Base-by-base conservation (phyloP, 1,140 invertebrate genomes). In the Hycleus cichorii region DNA sequence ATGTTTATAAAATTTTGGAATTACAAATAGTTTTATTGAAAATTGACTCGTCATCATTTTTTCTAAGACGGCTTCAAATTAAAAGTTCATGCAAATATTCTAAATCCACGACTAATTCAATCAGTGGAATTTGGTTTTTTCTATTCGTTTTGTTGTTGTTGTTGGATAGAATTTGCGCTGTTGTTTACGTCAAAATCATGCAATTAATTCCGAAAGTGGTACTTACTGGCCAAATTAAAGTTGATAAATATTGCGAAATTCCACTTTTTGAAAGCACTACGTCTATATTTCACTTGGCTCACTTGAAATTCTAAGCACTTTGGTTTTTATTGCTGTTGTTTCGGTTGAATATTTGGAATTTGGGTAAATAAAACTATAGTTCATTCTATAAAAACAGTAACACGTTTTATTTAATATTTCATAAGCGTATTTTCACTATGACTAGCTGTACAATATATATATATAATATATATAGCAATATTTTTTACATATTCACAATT, bases 361-460 rank as follows among this genome's bases (percentile, higher is more conserved):
- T 32, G 32, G 32, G 32, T 32, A 59, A 70, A 67, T 59, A 67
- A 71, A 71, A 71, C 69, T 50, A 66, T 32, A 32, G 55, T 65
- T 69, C 49, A 69, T 71, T 71, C 69, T 72, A 72, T 72, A 72
- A 72, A 72, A 72, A 72, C 70, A 72, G 67, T 72, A 72, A 72
- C 70, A 72, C 69, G 64, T 69, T 71, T 71, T 70, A 70, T 71
- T 68, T 59, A 32, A 68, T 71, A 69, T 69, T 69, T 71, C 71
- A 65, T 73, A 73, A 73, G 72, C 72, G 72, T 73, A 73, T 71
- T 68, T 71, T 70, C 63, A 69, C 72, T 73, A 73, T 73, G 72
- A 73, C 72, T 73, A 73, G 72, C 70, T 71, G 71, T 73, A 73
- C 69, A 73, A 67, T 72, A 72, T 73, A 42, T 42, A 42, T 42